Evolutionary conservation across 2,888 invertebrate genomes (phyloP), one percentile per base, ranked within the genome.

Genomic region (Ferdinandea cuprea): DNA sequence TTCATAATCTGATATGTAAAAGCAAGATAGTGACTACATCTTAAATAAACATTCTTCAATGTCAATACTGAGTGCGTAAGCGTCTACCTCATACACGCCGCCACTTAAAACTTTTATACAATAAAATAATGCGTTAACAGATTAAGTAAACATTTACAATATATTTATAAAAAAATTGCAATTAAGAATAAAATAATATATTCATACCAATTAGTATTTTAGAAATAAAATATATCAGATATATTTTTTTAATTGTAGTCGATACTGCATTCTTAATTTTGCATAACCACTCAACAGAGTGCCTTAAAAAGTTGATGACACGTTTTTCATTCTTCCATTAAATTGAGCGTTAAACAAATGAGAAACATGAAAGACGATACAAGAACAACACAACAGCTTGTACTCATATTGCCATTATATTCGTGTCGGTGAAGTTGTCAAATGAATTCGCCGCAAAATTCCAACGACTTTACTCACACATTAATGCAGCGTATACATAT

Each of bases 391-490:
- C 13, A 3, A 13, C 35, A 11, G 11, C 25, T n/a, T 46, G 44
- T 25, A 44, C 54, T 19, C 25, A 25, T 25, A 25, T 25, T 25
- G n/a, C n/a, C 25, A 25, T 25, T 25, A 25, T 25, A 25, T 25
- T 25, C 3, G 25, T 25, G 2, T 30, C 54, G 42, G 4, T 32
- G 15, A 28, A 11, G 19, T 52, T 54, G 61, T 44, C 54, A 50
- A 35, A n/a, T 56, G 63, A 73, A 73, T 73, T 73, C 73, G 73
- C 73, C 73, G 73, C 56, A 54, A 54, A 42, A 50, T 65, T 19
- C 40, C 6, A 5, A 42, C 25, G 32, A 25, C 32, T 30, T 3
- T 8, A 37, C 52, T 5, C 6, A 44, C 15, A 54, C 17, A 21
- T 30, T 6, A 0, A 1, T 17, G 13, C 30, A 13, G 17, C 5